Evolutionary conservation across 2,888 invertebrate genomes (phyloP).

Genomic region (Leptogaster cylindrica): DNA sequence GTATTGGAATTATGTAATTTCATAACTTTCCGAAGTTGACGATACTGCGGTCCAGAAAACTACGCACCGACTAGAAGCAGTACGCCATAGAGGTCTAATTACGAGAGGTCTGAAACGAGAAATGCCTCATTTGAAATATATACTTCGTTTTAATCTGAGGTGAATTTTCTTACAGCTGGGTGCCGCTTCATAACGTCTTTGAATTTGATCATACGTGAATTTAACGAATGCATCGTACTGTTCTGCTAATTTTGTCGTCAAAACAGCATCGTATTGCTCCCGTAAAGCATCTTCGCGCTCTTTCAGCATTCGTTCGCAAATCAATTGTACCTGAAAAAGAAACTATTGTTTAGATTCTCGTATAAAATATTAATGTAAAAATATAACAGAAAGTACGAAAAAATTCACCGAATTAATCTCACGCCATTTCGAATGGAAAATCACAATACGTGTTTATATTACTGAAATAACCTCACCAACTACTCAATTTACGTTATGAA

Average conservation of each 20-base stretch:
- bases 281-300: conserved; percentile 94
- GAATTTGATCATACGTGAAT: conserved; percentile 97
- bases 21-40: conserved; percentile 14
- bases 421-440: too few species aligned
- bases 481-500: too few species aligned
- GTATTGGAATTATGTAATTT: conserved; percentile 31
- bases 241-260: conserved; percentile 93
- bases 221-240: conserved; percentile 99
- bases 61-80: conserved; percentile 51
- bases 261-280: conserved; percentile 92
- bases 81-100: conserved; percentile 55
- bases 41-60: conserved; percentile 25
- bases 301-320: conserved; percentile 95
- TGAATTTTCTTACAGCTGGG: conserved; percentile 61
- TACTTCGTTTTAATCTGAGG: neutral
- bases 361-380: conserved; percentile 2
- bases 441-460: too few species aligned
- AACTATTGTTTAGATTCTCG: too few species aligned
- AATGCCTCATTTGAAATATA: neutral
- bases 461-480: too few species aligned
- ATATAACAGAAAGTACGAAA: neutral
- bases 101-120: conserved; percentile 58
- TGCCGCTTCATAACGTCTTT: conserved; percentile 70
- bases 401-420: too few species aligned
- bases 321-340: conserved; percentile 81